Evolutionary conservation across 2,888 invertebrate species (phyloP).

Genomic region (Gasteruption jaculator): DNA sequence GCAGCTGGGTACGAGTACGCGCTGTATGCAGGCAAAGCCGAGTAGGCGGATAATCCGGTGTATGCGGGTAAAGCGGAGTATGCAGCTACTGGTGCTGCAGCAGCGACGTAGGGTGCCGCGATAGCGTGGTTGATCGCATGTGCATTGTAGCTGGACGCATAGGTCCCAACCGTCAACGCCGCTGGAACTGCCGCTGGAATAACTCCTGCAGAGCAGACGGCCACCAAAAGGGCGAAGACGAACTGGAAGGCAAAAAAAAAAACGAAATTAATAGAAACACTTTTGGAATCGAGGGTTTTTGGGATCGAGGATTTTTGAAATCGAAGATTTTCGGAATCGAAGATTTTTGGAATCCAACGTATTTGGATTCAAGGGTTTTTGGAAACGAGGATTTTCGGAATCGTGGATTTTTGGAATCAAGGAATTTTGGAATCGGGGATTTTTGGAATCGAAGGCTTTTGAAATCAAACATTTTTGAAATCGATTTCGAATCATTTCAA

Average conservation of each 20-base stretch:
- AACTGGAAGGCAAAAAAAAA: constrained; percentile 27
- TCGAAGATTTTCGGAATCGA: too few species aligned
- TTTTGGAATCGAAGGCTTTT: too few species aligned
- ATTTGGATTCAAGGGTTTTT: not conserved
- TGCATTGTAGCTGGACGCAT: constrained; percentile 72
- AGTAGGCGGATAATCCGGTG: constrained; percentile 29
- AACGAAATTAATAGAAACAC: not conserved
- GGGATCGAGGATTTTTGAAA: too few species aligned
- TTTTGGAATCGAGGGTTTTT: too few species aligned
- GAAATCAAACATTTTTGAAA: too few species aligned
- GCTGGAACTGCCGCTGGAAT: constrained; percentile 44
- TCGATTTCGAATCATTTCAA: too few species aligned
- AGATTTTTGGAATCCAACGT: too few species aligned
- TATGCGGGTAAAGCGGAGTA: constrained; percentile 40
- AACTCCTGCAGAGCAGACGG: constrained; percentile 38
- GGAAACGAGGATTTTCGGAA: constrained; percentile 2
- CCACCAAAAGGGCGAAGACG: constrained; percentile 37
- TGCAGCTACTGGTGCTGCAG: constrained; percentile 42
- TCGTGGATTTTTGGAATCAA: too few species aligned
- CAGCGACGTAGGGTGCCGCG: constrained; percentile 60
- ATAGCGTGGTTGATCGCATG: constrained; percentile 73
- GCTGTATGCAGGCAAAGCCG: constrained; percentile 27
- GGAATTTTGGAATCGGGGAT: too few species aligned
- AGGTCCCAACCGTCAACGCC: constrained; percentile 65
- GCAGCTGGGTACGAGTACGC: constrained; percentile 24